Evolutionary conservation across 2,888 invertebrate genomes (phyloP), one percentile per base, ranked within the genome.

Genomic region (Dorcus hopei): DNA sequence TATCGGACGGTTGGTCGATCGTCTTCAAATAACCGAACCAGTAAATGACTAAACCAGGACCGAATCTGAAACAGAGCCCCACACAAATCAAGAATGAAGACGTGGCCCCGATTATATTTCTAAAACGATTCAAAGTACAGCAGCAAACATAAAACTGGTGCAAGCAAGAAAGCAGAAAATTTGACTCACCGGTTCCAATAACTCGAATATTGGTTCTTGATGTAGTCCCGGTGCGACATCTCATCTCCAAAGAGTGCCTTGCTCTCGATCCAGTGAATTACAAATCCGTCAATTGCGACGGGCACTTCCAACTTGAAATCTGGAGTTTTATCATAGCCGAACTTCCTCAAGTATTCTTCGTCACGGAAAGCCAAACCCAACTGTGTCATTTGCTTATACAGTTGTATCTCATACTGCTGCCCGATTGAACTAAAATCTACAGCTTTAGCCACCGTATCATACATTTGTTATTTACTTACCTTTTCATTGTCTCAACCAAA

Each of bases 211-310:
- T 97, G 96, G 66, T 93, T 90, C 69, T 88, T 88, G 53, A 92
- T 82, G 77, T 95, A 93, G 9, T 84, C 87, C 47, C 85, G 83
- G 77, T 97, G 96, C 55, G 88, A 86, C 68, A 88, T 87, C 64
- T 86, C 83, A 79, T 93, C 93, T 3, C 93, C 96, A 82, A 97
- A 97, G n/a, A 91, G 83, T 0, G 96, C 97, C 80, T 97, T 97
- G 69, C 96, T 95, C 79, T 97, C 97, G 60, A 97, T 93, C 97
- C 97, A 97, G 76, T 95, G 93, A 0, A 97, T 85, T 26, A 96
- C 86, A 70, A 87, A 86, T 2, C 91, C 93, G 76, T 93, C 89
- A 23, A 93, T 85, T 38, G 91, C 89, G 62, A 95, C 88, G 0
- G 96, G 96, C 19, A 95, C 84, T 74, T 93, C 92, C 52, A 97